These are phyloP conservation scores for Propithecus deckenii DNA, from an alignment of 2,797 vertebrate genomes.

Conservation along the genomic window DNA sequence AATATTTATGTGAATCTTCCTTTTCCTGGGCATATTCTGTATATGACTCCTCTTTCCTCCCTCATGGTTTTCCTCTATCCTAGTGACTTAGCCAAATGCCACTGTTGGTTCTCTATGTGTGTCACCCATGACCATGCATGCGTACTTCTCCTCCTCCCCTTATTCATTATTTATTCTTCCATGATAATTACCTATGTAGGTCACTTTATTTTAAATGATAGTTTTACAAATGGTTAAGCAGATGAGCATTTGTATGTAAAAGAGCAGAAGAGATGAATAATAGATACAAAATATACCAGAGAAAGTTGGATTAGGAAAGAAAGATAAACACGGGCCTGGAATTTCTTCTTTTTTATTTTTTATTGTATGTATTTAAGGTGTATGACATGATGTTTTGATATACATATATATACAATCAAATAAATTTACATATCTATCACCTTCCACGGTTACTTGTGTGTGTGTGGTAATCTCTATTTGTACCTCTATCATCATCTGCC, in stretches of 20 bases:
- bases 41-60: background rate
- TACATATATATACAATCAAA: background rate
- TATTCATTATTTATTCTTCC: conserved; percentile 81
- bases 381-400: background rate
- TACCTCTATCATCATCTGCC: background rate
- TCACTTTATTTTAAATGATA: conserved; percentile 76
- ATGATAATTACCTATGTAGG: conserved; percentile 81
- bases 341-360: background rate
- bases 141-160: conserved; percentile 53
- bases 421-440: background rate
- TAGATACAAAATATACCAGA: background rate
- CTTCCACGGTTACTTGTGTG: background rate
- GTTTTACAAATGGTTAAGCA: conserved; percentile 73
- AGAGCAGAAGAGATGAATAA: conserved; percentile 6
- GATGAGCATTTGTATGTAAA: conserved; percentile 20
- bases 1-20: background rate
- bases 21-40: background rate
- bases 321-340: background rate
- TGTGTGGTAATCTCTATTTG: background rate
- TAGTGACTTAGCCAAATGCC: background rate
- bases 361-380: background rate
- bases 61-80: background rate
- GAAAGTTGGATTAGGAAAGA: background rate
- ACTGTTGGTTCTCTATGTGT: conserved; percentile 65
- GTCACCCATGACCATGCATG: conserved; percentile 70